Evolutionary conservation across 2,888 invertebrate genomes (phyloP).

Genomic region (Tiphia femorata): DNA sequence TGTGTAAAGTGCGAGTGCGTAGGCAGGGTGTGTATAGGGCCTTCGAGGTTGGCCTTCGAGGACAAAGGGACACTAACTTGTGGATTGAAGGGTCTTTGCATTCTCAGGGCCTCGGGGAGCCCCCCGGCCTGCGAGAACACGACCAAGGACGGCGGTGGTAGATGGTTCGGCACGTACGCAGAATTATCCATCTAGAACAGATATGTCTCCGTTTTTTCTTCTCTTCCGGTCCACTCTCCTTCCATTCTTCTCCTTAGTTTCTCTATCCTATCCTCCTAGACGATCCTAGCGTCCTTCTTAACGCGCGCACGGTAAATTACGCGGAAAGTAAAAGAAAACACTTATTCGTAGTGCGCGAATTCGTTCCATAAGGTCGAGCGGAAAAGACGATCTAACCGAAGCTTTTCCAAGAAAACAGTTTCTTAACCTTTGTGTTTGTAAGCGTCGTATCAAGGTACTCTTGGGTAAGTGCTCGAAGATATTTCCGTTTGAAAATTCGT

Average conservation of each 20-base stretch:
- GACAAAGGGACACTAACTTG: conserved; percentile 72
- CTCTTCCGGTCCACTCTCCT: conserved; percentile 9
- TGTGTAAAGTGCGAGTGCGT: background rate
- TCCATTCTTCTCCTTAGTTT: conserved; percentile 5
- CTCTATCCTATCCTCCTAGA: too few relatives aligned
- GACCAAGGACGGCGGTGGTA: conserved; percentile 81
- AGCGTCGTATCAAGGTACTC: too few relatives aligned
- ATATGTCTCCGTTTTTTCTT: conserved; percentile 32
- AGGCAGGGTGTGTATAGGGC: background rate
- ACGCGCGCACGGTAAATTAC: background rate
- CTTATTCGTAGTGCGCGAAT: too few relatives aligned
- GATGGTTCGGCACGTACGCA: conserved; percentile 79
- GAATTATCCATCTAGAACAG: conserved; percentile 79
- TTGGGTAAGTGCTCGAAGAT: too few relatives aligned
- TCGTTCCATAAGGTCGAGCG: too few relatives aligned
- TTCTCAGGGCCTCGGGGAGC: conserved; percentile 80
- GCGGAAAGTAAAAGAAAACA: too few relatives aligned
- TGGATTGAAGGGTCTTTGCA: conserved; percentile 82
- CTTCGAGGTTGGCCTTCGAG: conserved; percentile 20
- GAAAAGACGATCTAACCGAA: too few relatives aligned
- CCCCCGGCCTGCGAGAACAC: conserved; percentile 83
- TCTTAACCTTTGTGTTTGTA: too few relatives aligned
- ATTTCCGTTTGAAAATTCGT: too few relatives aligned
- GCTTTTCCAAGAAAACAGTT: too few relatives aligned
- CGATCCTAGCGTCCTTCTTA: too few relatives aligned